Evolutionary conservation across 1,140 invertebrate species (phyloP).

Genomic region (Amyelois transitella): DNA sequence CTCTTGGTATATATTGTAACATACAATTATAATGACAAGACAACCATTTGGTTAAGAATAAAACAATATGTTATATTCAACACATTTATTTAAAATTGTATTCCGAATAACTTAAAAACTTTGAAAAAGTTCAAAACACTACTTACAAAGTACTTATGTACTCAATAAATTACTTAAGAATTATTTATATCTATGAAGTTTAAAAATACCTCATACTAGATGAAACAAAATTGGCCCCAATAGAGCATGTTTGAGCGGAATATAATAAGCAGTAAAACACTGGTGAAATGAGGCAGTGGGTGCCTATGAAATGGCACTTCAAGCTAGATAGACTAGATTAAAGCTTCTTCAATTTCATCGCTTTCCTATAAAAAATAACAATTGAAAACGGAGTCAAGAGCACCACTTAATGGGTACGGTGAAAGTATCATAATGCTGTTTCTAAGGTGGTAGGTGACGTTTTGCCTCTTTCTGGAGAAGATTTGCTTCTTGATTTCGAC

Average conservation of each 20-base stretch:
- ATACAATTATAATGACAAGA: too few species aligned
- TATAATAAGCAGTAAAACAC: conserved; percentile 38
- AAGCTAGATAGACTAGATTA: conserved; percentile 71
- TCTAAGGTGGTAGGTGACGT: conserved; percentile 73
- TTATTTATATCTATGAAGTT: conserved; percentile 48
- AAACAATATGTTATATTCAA: conserved; percentile 40
- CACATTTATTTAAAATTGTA: conserved; percentile 68
- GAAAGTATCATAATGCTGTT: conserved; percentile 76
- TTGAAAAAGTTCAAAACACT: conserved; percentile 64
- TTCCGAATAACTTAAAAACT: conserved; percentile 70
- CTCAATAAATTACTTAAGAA: conserved; percentile 70
- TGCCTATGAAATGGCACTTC: conserved; percentile 56
- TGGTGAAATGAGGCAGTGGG: conserved; percentile 31
- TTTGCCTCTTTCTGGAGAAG: conserved; percentile 52
- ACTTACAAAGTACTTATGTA: conserved; percentile 51
- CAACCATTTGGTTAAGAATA: conserved; percentile 11
- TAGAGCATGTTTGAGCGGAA: conserved; percentile 50
- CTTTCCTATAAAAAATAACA: conserved; percentile 30
- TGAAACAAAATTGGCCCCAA: conserved; percentile 62
- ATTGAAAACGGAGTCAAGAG: conserved; percentile 26
- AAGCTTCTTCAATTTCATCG: conserved; percentile 65
- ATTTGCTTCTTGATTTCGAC: conserved; percentile 28
- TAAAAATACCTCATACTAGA: conserved; percentile 33
- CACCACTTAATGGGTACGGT: conserved; percentile 35
- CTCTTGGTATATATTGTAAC: too few species aligned